A percentile compares a stretch with the other conserved stretches of the same genome.
phyloP scores from a whole-genome alignment of 2,113 vertebrate species.

The Epinephelus moara region DNA sequence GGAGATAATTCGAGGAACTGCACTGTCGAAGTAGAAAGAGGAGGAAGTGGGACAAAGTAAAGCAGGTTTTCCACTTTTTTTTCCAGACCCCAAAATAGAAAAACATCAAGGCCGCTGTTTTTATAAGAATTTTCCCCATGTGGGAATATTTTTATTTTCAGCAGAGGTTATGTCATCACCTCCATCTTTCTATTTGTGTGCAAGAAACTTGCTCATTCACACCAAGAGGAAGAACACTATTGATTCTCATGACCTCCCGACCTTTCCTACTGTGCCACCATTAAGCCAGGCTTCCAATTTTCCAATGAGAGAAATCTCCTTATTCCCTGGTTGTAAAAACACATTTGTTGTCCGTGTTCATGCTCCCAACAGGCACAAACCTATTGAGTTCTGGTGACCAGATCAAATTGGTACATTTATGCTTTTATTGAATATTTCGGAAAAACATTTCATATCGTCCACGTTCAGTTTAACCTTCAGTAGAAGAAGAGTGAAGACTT shows the following conservation, averaged over 20 bases:
- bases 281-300: conserved; percentile 3
- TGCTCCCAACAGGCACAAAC: neutral
- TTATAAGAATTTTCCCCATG: neutral
- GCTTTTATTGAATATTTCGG: neutral
- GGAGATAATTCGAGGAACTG: conserved; percentile 47
- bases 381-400: neutral
- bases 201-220: conserved; percentile 7
- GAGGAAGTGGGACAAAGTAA: neutral
- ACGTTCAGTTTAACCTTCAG: neutral
- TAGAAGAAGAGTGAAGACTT: neutral
- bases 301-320: conserved; percentile 1
- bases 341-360: neutral
- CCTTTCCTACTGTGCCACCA: neutral
- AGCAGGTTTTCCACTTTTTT: neutral
- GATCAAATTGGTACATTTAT: neutral
- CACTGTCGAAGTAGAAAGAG: conserved; percentile 10
- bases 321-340: neutral
- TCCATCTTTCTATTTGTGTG: conserved; percentile 4
- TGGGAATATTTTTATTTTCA: conserved; percentile 13
- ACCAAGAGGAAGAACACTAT: neutral
- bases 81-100: neutral
- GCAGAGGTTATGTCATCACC: neutral
- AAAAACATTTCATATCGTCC: neutral
- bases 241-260: fast-evolving
- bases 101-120: neutral